Conservation (phyloP, 2,113 vertebrate genomes). For the Coreoperca whiteheadi region DNA sequence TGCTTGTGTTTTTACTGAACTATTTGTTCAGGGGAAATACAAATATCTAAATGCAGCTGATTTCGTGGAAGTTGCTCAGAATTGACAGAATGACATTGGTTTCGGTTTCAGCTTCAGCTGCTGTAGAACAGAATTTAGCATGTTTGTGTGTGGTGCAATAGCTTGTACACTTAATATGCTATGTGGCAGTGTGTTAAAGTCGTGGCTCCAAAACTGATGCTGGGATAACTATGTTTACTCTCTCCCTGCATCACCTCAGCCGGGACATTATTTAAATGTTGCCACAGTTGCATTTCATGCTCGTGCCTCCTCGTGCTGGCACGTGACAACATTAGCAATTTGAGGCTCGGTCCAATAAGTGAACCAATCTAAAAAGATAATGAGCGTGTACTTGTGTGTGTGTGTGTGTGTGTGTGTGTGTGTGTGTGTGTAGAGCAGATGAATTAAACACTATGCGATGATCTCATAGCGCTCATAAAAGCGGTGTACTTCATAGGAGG, state of each 20-base stretch:
- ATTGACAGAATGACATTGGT: background rate
- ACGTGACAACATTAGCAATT: background rate
- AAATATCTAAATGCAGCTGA: background rate
- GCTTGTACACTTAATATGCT: background rate
- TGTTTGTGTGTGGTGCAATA: background rate
- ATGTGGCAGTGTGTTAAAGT: conserved; percentile 30
- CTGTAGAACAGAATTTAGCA: background rate
- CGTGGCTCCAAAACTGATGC: conserved; percentile 13
- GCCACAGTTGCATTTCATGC: background rate
- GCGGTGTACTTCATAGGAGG: background rate
- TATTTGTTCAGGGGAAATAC: background rate
- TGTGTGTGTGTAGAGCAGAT: background rate
- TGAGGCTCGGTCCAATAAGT: background rate
- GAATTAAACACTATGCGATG: background rate
- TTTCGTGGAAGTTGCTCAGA: no score
- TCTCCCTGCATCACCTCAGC: conserved; percentile 6
- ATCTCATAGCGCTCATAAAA: background rate
- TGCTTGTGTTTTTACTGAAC: background rate
- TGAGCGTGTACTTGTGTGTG: background rate
- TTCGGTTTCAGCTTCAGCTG: background rate
- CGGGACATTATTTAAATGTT: conserved; percentile 27
- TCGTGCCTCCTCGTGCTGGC: background rate
- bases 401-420: no score
- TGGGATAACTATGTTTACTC: background rate
- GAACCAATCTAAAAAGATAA: conserved; percentile 8